phyloP scores from a whole-genome alignment of 1,140 invertebrate genomes.

The Halesus radiatus region DNA sequence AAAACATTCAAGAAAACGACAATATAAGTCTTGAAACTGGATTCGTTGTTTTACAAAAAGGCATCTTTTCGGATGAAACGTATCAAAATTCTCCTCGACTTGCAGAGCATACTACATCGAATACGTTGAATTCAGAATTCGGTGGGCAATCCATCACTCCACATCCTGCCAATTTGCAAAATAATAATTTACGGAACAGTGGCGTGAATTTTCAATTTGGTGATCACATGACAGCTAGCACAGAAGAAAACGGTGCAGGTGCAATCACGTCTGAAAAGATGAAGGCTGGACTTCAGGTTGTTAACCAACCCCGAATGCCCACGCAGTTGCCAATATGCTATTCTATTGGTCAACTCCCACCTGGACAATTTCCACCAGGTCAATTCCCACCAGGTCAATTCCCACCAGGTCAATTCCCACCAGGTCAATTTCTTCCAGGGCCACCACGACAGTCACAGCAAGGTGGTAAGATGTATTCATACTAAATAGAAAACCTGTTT shows the following conservation, averaged over 20 bases:
- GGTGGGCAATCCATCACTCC: background rate
- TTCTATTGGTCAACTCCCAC: background rate
- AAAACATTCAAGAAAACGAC: background rate
- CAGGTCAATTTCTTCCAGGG: background rate
- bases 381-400: background rate
- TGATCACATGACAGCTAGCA: background rate
- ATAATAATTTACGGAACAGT: constrained; percentile 7
- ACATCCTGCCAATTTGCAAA: background rate
- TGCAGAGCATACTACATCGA: background rate
- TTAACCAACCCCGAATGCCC: constrained; percentile 18
- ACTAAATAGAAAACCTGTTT: too few species aligned
- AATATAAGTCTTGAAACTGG: background rate
- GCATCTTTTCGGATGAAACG: background rate
- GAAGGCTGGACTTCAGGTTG: constrained; percentile 23
- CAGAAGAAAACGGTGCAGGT: constrained; percentile 28
- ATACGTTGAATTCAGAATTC: background rate
- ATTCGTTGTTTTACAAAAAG: background rate
- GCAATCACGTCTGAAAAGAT: constrained; percentile 37
- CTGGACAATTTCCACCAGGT: background rate
- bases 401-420: too few species aligned
- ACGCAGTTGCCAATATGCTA: background rate
- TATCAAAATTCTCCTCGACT: background rate
- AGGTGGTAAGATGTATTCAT: background rate
- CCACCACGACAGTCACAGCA: background rate
- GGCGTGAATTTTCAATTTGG: constrained; percentile 7